Evolutionary conservation across 2,888 invertebrate species (phyloP), one percentile per base, ranked within the genome.

Genomic region (Metalampra italica): DNA sequence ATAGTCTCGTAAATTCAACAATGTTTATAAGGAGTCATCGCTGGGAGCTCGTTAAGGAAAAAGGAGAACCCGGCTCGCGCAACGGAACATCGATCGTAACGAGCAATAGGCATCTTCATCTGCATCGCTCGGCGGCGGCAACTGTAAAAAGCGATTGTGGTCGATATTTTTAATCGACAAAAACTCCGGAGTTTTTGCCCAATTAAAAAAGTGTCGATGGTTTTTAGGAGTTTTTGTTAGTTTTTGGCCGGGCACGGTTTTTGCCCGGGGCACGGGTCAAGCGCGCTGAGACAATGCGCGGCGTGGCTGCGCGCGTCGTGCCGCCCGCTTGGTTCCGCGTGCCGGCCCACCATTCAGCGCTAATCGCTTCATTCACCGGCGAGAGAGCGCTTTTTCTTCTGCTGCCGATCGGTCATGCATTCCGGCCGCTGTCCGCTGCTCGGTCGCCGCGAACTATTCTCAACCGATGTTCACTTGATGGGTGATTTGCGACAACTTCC

Each of bases 321-420:
- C 70, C 61, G 54, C 57, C 62, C 71, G 66, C 68, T 83, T 86
- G 78, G 88, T 89, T 87, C 82, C 79, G 80, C 78, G 78, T 89
- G 85, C 89, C 87, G 76, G 66, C 61, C 61, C 54, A 70, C 79
- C 74, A 86, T 86, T 86, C 79, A 86, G 82, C 83, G 79, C 78
- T 86, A 89, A 89, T 88, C 87, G 87, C 88, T 89, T 87, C 84
- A 89, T 88, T 87, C 85, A 85, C 71, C 75, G 76, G 56, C 68
- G 65, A 73, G 62, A 72, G 73, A 75, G 71, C 74, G 80, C 83
- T 84, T 85, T 84, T 87, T 85, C 82, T 73, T 64, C 67, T 62
- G 71, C 70, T 69, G 64, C 66, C 70, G 77, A 87, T 88, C 83
- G 80, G 86, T 87, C 88, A 87, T 86, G 88, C 89, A 89, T 89